Evolutionary conservation across 2,888 invertebrate genomes (phyloP).

Genomic region (Agonopterix alstromeriana): DNA sequence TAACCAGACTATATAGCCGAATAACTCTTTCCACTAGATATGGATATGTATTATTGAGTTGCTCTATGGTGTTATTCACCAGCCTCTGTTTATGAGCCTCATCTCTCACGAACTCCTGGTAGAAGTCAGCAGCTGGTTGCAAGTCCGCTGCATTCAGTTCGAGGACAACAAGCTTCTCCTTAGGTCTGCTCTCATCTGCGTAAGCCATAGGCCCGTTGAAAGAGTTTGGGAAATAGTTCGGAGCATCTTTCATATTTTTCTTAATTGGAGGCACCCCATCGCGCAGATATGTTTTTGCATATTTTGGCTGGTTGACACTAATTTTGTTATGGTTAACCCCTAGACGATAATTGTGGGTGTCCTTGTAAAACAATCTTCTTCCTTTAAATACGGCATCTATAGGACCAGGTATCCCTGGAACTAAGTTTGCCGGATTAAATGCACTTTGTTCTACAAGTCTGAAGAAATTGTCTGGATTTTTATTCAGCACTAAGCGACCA

Average conservation of each 20-base stretch:
- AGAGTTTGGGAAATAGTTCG: slow-evolving; percentile 34
- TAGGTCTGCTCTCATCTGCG: slow-evolving; percentile 20
- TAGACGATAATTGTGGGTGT: not conserved
- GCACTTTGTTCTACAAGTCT: not conserved
- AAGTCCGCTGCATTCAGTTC: slow-evolving; percentile 21
- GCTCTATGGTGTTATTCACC: slow-evolving; percentile 6
- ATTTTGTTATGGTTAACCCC: not conserved
- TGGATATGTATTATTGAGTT: slow-evolving; percentile 5
- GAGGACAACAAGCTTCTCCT: slow-evolving; percentile 8
- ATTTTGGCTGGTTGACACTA: not conserved
- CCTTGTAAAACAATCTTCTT: not conserved
- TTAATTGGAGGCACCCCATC: slow-evolving; percentile 25
- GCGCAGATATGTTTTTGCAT: slow-evolving; percentile 22
- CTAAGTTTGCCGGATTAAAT: not conserved
- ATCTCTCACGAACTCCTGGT: slow-evolving; percentile 66
- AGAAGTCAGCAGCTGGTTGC: slow-evolving; percentile 83
- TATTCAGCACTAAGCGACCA: slow-evolving; percentile 55
- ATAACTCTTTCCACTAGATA: slow-evolving; percentile 86
- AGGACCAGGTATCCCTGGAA: slow-evolving; percentile 87
- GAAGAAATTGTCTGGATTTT: not conserved
- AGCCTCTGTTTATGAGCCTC: slow-evolving; percentile 14
- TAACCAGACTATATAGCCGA: slow-evolving; percentile 83
- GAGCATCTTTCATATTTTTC: slow-evolving; percentile 23
- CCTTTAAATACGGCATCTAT: slow-evolving; percentile 79
- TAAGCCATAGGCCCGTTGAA: slow-evolving; percentile 32